phyloP scores from a whole-genome alignment of 2,797 vertebrate genomes.

The Micrastur ruficollis region DNA sequence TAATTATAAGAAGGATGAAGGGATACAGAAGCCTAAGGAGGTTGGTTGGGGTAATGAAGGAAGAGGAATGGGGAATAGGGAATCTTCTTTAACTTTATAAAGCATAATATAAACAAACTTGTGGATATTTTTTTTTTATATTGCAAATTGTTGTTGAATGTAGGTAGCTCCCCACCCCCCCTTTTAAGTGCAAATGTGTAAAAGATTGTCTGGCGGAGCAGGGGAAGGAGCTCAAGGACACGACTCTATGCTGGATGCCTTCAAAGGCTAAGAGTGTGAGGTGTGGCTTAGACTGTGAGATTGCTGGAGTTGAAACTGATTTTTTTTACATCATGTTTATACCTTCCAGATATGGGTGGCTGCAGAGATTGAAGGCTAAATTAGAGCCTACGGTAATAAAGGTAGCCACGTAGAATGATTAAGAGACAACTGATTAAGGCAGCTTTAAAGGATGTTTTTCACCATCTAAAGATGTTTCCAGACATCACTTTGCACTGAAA shows the following conservation, averaged over 20 bases:
- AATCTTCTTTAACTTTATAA: not conserved
- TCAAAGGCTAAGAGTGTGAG: conserved; percentile 5
- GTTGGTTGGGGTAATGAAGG: not conserved
- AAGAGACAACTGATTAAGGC: not conserved
- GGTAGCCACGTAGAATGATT: not conserved
- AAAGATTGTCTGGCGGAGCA: not conserved
- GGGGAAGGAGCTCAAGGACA: not conserved
- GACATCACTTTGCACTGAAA: conserved; percentile 29
- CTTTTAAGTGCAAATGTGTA: conserved; percentile 10
- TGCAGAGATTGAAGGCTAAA: not conserved
- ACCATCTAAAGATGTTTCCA: conserved; percentile 23
- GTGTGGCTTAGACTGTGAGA: not conserved
- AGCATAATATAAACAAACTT: not conserved
- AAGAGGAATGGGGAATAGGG: not conserved
- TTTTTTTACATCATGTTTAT: conserved; percentile 1
- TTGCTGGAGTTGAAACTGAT: not conserved
- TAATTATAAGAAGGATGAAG: not conserved
- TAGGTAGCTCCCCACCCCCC: not conserved
- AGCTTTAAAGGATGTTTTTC: conserved; percentile 14
- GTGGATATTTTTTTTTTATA: not conserved
- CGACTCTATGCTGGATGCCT: not conserved
- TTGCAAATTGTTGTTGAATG: not conserved
- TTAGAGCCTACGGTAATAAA: not conserved
- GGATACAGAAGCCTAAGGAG: not conserved
- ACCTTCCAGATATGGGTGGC: not conserved